Evolutionary conservation across 2,113 vertebrate species (phyloP).

Genomic region (Hystrix cristata): DNA sequence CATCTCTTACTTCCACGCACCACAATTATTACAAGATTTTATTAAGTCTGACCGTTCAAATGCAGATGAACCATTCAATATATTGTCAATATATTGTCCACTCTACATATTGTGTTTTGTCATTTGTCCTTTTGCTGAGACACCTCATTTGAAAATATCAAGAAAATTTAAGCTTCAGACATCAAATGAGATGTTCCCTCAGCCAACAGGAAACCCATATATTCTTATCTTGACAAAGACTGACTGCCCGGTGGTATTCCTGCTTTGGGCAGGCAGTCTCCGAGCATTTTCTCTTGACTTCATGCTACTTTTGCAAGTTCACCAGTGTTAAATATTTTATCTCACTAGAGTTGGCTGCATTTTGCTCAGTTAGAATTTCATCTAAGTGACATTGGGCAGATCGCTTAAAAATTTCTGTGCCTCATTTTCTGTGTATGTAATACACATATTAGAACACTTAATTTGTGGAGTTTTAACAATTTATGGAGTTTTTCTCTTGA

Average conservation of each 20-base stretch:
- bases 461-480: not conserved
- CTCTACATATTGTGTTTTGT: not conserved
- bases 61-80: not conserved
- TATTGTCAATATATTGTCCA: not conserved
- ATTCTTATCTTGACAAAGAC: not conserved
- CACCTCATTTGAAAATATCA: not conserved
- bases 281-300: not conserved
- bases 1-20: not conserved
- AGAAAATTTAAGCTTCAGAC: not conserved
- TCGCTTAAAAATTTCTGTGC: not conserved
- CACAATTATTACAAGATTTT: not conserved
- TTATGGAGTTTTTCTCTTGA: not conserved
- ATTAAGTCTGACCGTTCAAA: not conserved
- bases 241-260: not conserved
- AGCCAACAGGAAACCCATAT: not conserved
- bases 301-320: not conserved
- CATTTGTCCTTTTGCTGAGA: not conserved
- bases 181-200: not conserved
- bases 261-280: not conserved
- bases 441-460: not conserved
- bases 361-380: not conserved
- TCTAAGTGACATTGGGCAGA: not conserved
- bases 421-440: not conserved
- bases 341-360: not conserved
- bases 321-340: not conserved